Percentiles rank a stretch among this genome's conserved stretches.
phyloP scores from a whole-genome alignment of 2,113 vertebrate species.

The Phocoena phocoena region DNA sequence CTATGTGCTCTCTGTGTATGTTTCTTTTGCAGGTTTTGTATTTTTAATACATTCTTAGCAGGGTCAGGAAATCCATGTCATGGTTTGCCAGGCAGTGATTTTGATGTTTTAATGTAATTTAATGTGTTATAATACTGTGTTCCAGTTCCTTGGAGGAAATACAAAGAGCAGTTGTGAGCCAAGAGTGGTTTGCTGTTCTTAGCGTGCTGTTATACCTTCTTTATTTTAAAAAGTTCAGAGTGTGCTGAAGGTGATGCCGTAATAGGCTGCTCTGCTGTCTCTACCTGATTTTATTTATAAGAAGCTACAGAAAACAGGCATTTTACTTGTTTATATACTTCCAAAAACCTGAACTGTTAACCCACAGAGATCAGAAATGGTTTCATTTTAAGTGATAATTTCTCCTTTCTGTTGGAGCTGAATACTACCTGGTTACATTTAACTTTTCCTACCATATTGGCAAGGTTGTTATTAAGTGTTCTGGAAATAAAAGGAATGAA shows the following conservation, averaged over 20 bases:
- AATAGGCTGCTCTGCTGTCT: neutral
- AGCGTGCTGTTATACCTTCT: neutral
- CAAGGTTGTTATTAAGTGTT: conserved; percentile 46
- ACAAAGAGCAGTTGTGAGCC: conserved; percentile 28
- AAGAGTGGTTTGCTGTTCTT: neutral
- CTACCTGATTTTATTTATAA: conserved; percentile 19
- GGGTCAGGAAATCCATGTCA: conserved; percentile 42
- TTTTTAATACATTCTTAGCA: conserved; percentile 3
- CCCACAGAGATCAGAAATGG: conserved; percentile 17
- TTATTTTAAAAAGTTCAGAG: conserved; percentile 33
- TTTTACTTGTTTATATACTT: conserved; percentile 39
- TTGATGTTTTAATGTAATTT: conserved; percentile 39
- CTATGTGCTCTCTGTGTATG: neutral
- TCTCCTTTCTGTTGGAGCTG: neutral
- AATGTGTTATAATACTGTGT: conserved; percentile 33
- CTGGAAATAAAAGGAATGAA: conserved; percentile 36
- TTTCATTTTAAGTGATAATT: conserved; percentile 33
- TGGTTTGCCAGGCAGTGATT: conserved; percentile 11
- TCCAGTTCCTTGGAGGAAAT: conserved; percentile 58
- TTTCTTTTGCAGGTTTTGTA: conserved; percentile 31
- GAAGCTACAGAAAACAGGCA: conserved; percentile 22
- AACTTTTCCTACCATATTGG: neutral
- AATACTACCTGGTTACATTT: conserved; percentile 13
- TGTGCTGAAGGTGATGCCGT: neutral
- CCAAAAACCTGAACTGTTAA: conserved; percentile 4